Evolutionary conservation across 2,113 vertebrate genomes (phyloP), one percentile per base, ranked within the genome.

Genomic region (Erpornis zantholeuca): DNA sequence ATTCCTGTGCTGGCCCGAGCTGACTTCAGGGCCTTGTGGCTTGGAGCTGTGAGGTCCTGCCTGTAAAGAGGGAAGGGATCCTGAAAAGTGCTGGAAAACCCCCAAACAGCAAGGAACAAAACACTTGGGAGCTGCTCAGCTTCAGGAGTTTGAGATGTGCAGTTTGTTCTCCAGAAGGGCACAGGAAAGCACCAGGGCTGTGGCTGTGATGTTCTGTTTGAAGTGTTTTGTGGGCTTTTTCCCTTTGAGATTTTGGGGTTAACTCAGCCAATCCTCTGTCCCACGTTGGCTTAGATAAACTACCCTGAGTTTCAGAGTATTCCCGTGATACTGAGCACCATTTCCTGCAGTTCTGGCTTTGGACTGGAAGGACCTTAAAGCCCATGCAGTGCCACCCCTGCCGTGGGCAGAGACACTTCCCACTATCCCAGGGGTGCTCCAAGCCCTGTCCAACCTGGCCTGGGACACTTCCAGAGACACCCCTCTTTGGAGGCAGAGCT

Each of bases 151-250:
- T 17, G 31, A 5, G 24, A 14, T 16, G 15, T 3, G 24, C 31
- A 3, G 56, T n/a, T 28, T 42, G 42, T 27, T 5, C 35, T 3
- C 6, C 40, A 17, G 47, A 60, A 36, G 49, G 10, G 59, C 6
- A 0, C 2, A 1, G 52, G 10, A 15, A 9, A 21, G 15, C 47
- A 3, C 31, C 10, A 12, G 35, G n/a, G 42, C 65, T 15, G 24
- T 56, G 69, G 9, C 72, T 53, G 20, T 78, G 47, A 7, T 64
- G 31, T 54, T 52, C 13, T 29, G 10, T 20, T 57, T n/a, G 1
- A 59, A 45, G 31, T 38, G 11, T 15, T 57, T 18, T n/a, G 10
- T 18, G 19, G 14, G 7, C 7, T 21, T 20, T 29, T 40, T 31
- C 52, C 4, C 66, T 19, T 50, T 45, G 76, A 35, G 36, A 11